Evolutionary conservation across 2,113 vertebrate genomes (phyloP).

Genomic region (Crotalus helleri): DNA sequence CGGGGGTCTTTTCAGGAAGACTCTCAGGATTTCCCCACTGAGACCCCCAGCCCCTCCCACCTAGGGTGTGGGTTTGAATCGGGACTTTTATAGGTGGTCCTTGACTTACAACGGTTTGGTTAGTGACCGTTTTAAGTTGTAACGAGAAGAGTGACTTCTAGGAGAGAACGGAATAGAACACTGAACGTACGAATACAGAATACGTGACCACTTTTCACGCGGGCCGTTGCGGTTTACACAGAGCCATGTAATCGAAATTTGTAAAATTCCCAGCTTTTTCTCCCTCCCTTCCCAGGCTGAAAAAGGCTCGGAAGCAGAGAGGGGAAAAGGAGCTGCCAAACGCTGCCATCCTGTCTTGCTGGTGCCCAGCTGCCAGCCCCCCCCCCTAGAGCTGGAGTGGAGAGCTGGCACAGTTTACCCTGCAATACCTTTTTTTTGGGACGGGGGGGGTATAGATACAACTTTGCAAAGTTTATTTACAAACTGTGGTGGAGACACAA

Average conservation of each 20-base stretch:
- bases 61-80: neutral
- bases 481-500: neutral
- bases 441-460: neutral
- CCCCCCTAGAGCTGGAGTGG: neutral
- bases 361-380: neutral
- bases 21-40: too few relatives aligned
- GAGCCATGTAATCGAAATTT: too few relatives aligned
- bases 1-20: neutral
- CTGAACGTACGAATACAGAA: too few relatives aligned
- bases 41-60: too few relatives aligned
- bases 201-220: too few relatives aligned
- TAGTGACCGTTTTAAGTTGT: too few relatives aligned
- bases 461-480: neutral
- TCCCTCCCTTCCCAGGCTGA: neutral
- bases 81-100: neutral
- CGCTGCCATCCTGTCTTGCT: rapidly evolving
- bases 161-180: too few relatives aligned
- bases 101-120: too few relatives aligned
- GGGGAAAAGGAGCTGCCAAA: too few relatives aligned
- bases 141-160: too few relatives aligned
- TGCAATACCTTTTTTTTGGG: rapidly evolving
- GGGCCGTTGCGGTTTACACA: too few relatives aligned
- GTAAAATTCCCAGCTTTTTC: neutral
- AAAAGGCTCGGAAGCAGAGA: neutral
- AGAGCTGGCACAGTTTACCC: neutral